A percentile compares a stretch with the other conserved stretches of the same genome.
These are phyloP conservation scores for Camponotus fellah DNA, from an alignment of 2,888 invertebrate genomes.

Conservation along the genomic window DNA sequence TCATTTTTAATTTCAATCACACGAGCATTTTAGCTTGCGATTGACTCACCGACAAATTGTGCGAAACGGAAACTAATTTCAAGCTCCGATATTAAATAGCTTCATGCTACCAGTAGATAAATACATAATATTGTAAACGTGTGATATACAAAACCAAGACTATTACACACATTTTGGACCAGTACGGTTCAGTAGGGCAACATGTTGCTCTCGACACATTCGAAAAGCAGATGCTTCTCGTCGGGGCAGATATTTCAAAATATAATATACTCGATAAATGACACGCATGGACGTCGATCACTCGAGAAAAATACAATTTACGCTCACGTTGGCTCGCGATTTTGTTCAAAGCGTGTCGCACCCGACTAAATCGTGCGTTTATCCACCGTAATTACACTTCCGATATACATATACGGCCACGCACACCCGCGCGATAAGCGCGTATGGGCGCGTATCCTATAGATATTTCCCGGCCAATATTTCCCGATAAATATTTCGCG, in stretches of 20 bases:
- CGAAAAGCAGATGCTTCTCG: constrained; percentile 37
- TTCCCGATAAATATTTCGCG: constrained; percentile 53
- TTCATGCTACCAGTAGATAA: background rate
- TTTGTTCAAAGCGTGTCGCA: constrained; percentile 32
- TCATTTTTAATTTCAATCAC: background rate
- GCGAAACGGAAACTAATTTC: constrained; percentile 35
- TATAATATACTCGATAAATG: constrained; percentile 49
- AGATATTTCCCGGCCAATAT: constrained; percentile 51
- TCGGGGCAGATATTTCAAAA: constrained; percentile 37
- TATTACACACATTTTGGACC: constrained; percentile 27
- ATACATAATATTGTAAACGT: constrained; percentile 19
- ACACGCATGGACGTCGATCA: constrained; percentile 39
- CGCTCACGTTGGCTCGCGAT: constrained; percentile 12
- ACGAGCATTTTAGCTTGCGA: background rate
- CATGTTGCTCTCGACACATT: constrained; percentile 37
- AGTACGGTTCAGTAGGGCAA: constrained; percentile 9
- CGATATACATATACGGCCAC: background rate
- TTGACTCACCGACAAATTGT: background rate
- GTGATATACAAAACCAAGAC: background rate
- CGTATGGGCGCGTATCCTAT: background rate
- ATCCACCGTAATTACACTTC: constrained; percentile 34
- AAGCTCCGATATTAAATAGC: constrained; percentile 34
- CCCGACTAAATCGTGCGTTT: constrained; percentile 42
- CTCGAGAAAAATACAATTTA: constrained; percentile 56
- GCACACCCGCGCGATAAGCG: background rate